Evolutionary conservation across 2,797 vertebrate genomes (phyloP).

Genomic region (Luscinia megarhynchos): DNA sequence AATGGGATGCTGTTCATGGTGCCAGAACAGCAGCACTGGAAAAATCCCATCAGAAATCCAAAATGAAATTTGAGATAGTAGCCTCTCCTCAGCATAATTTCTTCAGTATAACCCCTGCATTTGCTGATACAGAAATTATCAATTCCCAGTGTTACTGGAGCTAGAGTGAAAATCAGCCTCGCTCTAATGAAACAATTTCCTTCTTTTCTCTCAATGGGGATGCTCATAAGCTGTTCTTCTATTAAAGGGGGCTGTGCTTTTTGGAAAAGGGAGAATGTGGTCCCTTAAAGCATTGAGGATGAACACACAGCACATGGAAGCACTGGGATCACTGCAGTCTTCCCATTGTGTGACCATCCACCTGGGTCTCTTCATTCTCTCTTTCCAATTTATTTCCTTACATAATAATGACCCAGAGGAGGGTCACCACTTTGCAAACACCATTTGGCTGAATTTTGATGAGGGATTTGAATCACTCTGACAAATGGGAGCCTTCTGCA

Average conservation of each 20-base stretch:
- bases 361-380: constrained; percentile 25
- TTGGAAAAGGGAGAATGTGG: not conserved
- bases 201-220: not conserved
- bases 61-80: not conserved
- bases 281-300: not conserved
- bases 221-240: not conserved
- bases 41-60: not conserved
- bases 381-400: constrained; percentile 57
- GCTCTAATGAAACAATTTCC: not conserved
- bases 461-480: constrained; percentile 42
- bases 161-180: not conserved
- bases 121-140: not conserved
- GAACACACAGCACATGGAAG: not conserved
- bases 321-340: not conserved
- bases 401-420: constrained; percentile 68
- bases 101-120: not conserved
- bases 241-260: not conserved
- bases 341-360: constrained; percentile 29
- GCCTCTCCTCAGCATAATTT: not conserved
- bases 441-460: constrained; percentile 67
- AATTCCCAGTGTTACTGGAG: not conserved
- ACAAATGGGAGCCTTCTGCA: constrained; percentile 59
- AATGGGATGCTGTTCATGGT: not conserved
- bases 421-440: constrained; percentile 13
- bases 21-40: not conserved